Evolutionary conservation across 2,113 vertebrate species (phyloP), one percentile per base, ranked within the genome.

Genomic region (Ciconia stormi): DNA sequence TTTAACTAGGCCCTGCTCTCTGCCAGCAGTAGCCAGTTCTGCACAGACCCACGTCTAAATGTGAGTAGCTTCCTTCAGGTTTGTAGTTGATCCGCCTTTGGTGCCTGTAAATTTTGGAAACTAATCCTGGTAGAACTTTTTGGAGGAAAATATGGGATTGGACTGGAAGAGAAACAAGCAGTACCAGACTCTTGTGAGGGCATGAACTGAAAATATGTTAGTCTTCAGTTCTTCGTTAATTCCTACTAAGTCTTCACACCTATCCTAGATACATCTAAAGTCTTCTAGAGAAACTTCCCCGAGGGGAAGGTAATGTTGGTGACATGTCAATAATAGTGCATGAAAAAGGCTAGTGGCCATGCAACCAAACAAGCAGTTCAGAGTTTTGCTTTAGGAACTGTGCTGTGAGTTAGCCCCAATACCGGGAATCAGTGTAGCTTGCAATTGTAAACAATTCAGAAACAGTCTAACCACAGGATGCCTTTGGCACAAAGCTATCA

Each of bases 21-120:
- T n/a, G 40, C 34, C 44, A 63, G 53, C 42, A 69, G 18, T 5
- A 52, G 62, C 30, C 49, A 32, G 13, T 36, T 80, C 56, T 70
- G 66, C 44, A 53, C 11, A 36, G n/a, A 53, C 50, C 11, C 30
- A 27, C 0, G 0, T 15, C 22, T 29, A 25, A 63, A 53, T 1
- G 1, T 30, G 16, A 84, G 32, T 9, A 52, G 34, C 3, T 53
- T 87, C 30, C 46, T 66, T 72, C 34, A 40, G 29, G 30, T 70
- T 21, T 47, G 30, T 18, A 58, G 13, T 10, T 46, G 16, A 66
- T 61, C 52, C 23, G 10, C 30, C 29, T 53, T 61, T 22, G 6
- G 16, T 34, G 16, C 40, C 77, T n/a, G 19, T 44, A 36, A 10
- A 22, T 49, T 61, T 38, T 62, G 42, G 47, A 91, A 83, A 61